Evolutionary conservation across 2,888 invertebrate species (phyloP).

Genomic region (Lamellibrachia columna): DNA sequence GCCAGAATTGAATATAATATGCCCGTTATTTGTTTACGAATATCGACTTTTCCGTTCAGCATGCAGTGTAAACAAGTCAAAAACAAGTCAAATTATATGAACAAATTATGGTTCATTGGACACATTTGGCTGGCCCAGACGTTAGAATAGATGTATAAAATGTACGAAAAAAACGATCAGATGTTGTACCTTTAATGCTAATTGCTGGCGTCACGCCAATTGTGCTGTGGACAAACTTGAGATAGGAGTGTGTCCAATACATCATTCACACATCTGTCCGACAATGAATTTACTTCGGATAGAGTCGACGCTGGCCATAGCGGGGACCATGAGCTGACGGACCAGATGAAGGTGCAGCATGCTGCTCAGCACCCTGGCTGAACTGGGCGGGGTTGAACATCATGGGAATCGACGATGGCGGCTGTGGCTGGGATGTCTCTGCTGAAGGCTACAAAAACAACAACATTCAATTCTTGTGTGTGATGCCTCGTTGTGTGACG

Average conservation of each 20-base stretch:
- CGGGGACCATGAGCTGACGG: constrained; percentile 6
- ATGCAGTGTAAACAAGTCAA: too few relatives aligned
- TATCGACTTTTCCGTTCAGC: too few relatives aligned
- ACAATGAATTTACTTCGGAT: constrained; percentile 31
- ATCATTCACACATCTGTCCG: not conserved
- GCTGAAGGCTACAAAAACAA: not conserved
- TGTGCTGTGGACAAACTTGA: not conserved
- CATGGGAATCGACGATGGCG: constrained; percentile 21
- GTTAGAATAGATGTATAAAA: too few relatives aligned
- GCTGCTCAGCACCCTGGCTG: not conserved
- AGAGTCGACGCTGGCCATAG: constrained; percentile 36
- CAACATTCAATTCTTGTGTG: not conserved
- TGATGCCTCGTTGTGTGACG: not conserved
- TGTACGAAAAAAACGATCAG: too few relatives aligned
- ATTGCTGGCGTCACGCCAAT: not conserved
- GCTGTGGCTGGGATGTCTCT: constrained; percentile 17
- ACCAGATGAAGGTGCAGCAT: constrained; percentile 17
- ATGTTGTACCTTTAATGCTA: too few relatives aligned
- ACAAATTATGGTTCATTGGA: too few relatives aligned
- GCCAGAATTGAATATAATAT: too few relatives aligned
- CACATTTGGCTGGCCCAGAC: too few relatives aligned
- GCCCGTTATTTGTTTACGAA: too few relatives aligned
- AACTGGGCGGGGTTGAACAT: constrained; percentile 36
- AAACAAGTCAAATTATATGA: too few relatives aligned
- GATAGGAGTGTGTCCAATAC: not conserved